A percentile compares a stretch with the other conserved stretches of the same genome.
Conservation (phyloP, 2,888 invertebrate genomes). For the Cerastoderma edule region DNA sequence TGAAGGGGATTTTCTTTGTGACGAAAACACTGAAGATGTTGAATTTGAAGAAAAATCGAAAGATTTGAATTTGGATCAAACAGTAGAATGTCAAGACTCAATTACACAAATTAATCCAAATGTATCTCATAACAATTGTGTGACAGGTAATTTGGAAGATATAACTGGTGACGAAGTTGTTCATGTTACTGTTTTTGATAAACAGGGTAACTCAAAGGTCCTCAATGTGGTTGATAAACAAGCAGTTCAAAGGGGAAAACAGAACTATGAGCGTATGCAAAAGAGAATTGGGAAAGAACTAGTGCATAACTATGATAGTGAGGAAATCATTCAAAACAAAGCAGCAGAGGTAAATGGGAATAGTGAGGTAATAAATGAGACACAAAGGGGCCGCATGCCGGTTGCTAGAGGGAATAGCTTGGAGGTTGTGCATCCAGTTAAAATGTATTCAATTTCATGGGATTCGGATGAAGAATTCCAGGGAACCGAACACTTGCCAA, state of each 20-base stretch:
- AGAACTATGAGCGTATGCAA: no score
- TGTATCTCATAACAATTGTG: constrained; percentile 8
- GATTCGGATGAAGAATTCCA: constrained; percentile 49
- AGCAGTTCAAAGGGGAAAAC: constrained; percentile 29
- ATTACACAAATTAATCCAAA: no score
- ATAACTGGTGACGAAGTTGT: constrained; percentile 21
- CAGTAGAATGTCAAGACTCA: no score
- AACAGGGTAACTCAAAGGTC: constrained; percentile 32
- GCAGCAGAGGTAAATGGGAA: no score
- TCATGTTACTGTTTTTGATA: constrained; percentile 41
- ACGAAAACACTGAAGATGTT: background rate
- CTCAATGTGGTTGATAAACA: constrained; percentile 50
- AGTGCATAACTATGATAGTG: no score
- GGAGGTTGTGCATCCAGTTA: constrained; percentile 32
- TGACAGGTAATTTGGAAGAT: background rate
- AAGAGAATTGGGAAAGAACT: no score
- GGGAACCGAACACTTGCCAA: constrained; percentile 48
- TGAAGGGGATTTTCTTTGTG: background rate
- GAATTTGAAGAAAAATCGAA: background rate
- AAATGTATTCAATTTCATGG: constrained; percentile 46
- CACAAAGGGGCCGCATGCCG: background rate
- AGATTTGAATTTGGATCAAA: no score
- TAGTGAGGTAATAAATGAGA: no score
- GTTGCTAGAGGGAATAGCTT: background rate
- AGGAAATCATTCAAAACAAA: no score